Percentiles rank a stretch among this genome's conserved stretches.
Evolutionary conservation across 2,113 vertebrate genomes (phyloP).

Genomic region (Zosterops hypoxanthus): DNA sequence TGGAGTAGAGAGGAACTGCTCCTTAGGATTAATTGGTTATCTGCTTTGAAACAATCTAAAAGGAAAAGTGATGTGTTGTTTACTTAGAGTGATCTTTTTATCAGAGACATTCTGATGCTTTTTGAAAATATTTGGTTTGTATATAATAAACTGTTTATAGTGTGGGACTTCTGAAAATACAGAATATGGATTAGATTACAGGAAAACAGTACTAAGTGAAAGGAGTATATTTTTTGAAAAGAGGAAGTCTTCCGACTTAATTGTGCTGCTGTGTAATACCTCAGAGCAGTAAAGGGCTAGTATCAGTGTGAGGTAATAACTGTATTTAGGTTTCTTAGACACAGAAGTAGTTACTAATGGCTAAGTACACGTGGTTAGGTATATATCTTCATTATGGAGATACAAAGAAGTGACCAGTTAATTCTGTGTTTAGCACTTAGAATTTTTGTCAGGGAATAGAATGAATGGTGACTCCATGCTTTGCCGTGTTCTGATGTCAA

Average conservation of each 20-base stretch:
- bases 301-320: not conserved
- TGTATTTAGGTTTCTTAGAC: not conserved
- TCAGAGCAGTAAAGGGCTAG: constrained; percentile 39
- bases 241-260: not conserved
- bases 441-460: not conserved
- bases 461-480: not conserved
- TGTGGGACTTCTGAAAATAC: not conserved
- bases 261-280: not conserved
- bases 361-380: not conserved
- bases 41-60: not conserved
- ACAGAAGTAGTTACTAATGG: not conserved
- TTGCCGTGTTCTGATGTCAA: not conserved
- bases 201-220: not conserved
- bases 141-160: not conserved
- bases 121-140: not conserved
- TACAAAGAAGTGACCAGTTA: not conserved
- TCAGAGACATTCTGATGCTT: not conserved
- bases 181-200: not conserved
- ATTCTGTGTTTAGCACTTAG: not conserved
- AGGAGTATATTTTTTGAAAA: not conserved
- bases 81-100: not conserved
- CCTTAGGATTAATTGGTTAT: not conserved
- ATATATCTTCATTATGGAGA: not conserved
- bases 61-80: not conserved
- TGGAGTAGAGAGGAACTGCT: not conserved